Evolutionary conservation across 2,113 vertebrate genomes (phyloP).

Genomic region (Malurus alboscapulatus): DNA sequence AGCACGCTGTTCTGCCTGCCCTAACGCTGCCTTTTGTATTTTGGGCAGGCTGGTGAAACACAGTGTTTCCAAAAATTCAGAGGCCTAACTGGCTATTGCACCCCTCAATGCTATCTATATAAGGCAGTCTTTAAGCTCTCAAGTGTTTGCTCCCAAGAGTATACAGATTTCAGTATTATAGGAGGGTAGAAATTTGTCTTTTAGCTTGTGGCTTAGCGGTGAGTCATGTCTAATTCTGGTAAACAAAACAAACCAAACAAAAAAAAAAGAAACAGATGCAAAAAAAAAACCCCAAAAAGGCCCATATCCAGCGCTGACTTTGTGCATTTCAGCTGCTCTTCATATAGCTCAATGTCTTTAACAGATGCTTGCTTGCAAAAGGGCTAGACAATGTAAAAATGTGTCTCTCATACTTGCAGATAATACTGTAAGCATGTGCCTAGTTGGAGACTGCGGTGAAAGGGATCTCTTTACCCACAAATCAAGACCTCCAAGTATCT

Average conservation of each 20-base stretch:
- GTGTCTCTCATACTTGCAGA: background rate
- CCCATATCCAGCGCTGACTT: background rate
- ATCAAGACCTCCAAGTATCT: background rate
- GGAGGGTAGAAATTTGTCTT: background rate
- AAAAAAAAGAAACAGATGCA: too few relatives aligned
- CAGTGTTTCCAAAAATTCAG: background rate
- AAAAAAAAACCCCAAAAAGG: too few relatives aligned
- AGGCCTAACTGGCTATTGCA: background rate
- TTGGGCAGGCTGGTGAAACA: background rate
- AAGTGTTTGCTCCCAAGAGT: background rate
- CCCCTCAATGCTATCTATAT: background rate
- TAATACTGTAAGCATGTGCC: background rate
- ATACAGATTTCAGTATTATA: background rate
- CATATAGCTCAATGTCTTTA: background rate
- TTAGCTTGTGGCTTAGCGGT: background rate
- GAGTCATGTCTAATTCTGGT: background rate
- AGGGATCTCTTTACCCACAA: background rate
- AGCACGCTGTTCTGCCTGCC: background rate
- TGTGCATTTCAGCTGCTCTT: background rate
- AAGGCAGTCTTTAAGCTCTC: background rate
- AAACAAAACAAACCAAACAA: background rate
- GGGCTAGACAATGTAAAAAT: background rate
- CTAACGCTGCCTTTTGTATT: background rate
- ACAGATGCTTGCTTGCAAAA: background rate
- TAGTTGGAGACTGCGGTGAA: background rate